A percentile compares a stretch with the other conserved stretches of the same genome.
Evolutionary conservation across 2,888 invertebrate species (phyloP).

Genomic region (Seira musarum): DNA sequence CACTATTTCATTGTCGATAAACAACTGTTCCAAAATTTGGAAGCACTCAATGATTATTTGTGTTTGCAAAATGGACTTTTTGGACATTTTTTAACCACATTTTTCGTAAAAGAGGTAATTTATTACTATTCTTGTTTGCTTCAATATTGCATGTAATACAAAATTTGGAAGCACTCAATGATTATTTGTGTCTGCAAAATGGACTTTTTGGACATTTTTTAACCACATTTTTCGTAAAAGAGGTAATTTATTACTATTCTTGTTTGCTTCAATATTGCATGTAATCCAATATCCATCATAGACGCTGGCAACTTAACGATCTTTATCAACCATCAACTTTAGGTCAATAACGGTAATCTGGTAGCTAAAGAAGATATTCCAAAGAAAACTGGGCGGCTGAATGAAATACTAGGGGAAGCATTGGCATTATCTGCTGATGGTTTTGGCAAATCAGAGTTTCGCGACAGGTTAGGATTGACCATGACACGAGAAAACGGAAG

Average conservation of each 20-base stretch:
- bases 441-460: slow-evolving; percentile 44
- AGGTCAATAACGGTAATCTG: slow-evolving; percentile 56
- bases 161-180: slow-evolving; percentile 64
- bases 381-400: slow-evolving; percentile 45
- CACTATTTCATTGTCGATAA: slow-evolving; percentile 67
- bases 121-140: neutral
- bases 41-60: slow-evolving; percentile 63
- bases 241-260: slow-evolving; percentile 43
- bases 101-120: slow-evolving; percentile 62
- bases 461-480: slow-evolving; percentile 53
- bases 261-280: too few relatives aligned
- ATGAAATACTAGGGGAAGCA: slow-evolving; percentile 60
- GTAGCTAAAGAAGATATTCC: slow-evolving; percentile 49
- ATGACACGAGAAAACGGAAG: slow-evolving; percentile 37
- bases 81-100: slow-evolving; percentile 57
- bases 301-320: too few relatives aligned
- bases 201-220: slow-evolving; percentile 66
- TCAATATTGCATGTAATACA: too few relatives aligned
- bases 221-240: slow-evolving; percentile 27
- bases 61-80: slow-evolving; percentile 68
- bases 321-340: neutral
- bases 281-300: slow-evolving; percentile 49
- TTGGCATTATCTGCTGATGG: slow-evolving; percentile 46
- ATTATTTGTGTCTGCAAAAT: slow-evolving; percentile 66
- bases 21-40: slow-evolving; percentile 62